Base-by-base conservation (phyloP, 1,140 invertebrate genomes). In the Bombus pyrosoma region DNA sequence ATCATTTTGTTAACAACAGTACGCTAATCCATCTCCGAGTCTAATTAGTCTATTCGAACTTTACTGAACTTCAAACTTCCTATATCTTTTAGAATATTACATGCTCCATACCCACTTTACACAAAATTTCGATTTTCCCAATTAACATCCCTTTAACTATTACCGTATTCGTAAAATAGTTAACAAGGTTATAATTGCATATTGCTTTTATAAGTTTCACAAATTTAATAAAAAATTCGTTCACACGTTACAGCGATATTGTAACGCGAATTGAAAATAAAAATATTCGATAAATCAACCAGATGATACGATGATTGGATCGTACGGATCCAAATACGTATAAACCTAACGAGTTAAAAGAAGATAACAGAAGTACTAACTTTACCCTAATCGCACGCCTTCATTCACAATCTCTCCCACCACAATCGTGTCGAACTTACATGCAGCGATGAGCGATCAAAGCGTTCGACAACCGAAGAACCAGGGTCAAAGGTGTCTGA, bases 401-500 rank as follows among this genome's bases (percentile, higher is more conserved):
- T 59, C 25, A 8, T 59, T 12, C 57, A 41, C 37, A 22, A 12
- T 62, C 75, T 77, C 57, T 3, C 3, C 12, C 47, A 6, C 5
- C 5, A 2, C 34, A 10, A 12, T 5, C 28, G 5, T 1, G 9
- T 12, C 22, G 22, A 41, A n/a, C 53, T 22, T 57, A 32, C 37
- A 62, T 43, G 22, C 37, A 59, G 13, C 22, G n/a, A 39, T 9
- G 37, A 62, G 43, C 80, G 69, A 47, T 78, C 43, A 78, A 83
- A 83, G 64, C 74, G 76, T 34, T 81, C 53, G 69, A 71, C 37
- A 62, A 53, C 22, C 53, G 13, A 32, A 39, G 53, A 80, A 71
- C n/a, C 83, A 79, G 69, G 57, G 76, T 74, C 75, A 79, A 77
- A 87, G 75, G 41, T 82, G 85, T 86, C 62, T 83, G 85, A 86